Conservation (phyloP, 2,113 vertebrate species). For the Tychaedon coryphoeus region DNA sequence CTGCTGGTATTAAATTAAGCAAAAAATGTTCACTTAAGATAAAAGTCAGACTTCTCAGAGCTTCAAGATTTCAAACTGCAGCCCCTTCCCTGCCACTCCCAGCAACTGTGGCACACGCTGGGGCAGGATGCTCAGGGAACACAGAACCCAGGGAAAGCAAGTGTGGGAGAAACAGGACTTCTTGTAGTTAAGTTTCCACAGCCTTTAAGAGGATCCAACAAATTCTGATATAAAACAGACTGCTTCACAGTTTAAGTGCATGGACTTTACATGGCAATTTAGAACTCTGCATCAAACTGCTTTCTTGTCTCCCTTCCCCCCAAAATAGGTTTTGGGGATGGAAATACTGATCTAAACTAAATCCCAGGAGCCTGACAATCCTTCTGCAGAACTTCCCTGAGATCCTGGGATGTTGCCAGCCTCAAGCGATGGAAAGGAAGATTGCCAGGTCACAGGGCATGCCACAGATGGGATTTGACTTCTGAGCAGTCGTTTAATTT, state of each 20-base stretch:
- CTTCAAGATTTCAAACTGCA: neutral
- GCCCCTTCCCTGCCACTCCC: neutral
- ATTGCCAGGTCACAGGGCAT: slow-evolving; percentile 58
- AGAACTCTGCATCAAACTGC: neutral
- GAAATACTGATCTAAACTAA: slow-evolving; percentile 46
- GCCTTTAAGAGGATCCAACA: neutral
- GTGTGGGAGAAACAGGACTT: neutral
- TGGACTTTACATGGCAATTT: neutral
- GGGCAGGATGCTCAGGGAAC: neutral
- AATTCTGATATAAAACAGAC: neutral
- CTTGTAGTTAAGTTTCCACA: neutral
- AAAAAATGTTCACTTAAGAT: neutral
- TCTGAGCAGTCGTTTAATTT: slow-evolving; percentile 44
- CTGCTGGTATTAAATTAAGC: neutral
- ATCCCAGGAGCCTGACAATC: slow-evolving; percentile 50
- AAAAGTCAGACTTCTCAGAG: neutral
- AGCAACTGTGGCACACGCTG: rapidly evolving
- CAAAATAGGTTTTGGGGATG: slow-evolving; percentile 1
- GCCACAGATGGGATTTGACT: slow-evolving; percentile 53
- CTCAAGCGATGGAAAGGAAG: slow-evolving; percentile 19
- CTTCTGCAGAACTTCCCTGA: slow-evolving; percentile 47
- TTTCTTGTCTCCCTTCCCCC: neutral
- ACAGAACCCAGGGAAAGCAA: neutral
- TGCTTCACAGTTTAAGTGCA: neutral
- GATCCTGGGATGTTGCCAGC: slow-evolving; percentile 22